phyloP scores from a whole-genome alignment of 2,888 invertebrate genomes.

The Apotomis turbidana region DNA sequence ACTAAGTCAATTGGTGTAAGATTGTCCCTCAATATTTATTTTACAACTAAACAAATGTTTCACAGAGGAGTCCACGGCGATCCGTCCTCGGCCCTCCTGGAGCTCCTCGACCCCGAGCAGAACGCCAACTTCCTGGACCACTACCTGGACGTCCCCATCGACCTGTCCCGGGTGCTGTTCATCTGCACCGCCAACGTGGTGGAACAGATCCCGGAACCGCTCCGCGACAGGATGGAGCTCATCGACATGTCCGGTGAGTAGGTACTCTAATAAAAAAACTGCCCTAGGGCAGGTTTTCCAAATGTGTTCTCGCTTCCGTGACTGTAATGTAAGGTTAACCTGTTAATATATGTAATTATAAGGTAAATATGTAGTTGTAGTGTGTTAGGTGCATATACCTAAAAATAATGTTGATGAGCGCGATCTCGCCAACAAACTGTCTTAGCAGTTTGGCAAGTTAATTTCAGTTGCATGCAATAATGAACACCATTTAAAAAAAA shows the following conservation, averaged over 20 bases:
- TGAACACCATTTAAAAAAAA: too few species aligned
- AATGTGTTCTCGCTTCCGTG: too few species aligned
- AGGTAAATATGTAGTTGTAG: background rate
- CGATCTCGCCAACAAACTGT: too few species aligned
- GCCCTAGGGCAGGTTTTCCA: too few species aligned
- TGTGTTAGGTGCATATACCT: too few species aligned
- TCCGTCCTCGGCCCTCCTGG: constrained; percentile 97
- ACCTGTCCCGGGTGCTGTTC: constrained; percentile 97
- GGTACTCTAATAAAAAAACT: background rate
- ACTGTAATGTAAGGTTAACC: background rate
- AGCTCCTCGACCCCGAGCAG: constrained; percentile 99
- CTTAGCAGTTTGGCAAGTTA: too few species aligned
- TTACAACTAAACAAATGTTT: background rate
- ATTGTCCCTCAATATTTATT: too few species aligned
- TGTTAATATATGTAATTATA: too few species aligned
- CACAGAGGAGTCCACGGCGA: constrained; percentile 97
- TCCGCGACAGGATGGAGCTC: constrained; percentile 99
- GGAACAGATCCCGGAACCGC: constrained; percentile 98
- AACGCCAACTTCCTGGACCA: constrained; percentile 99
- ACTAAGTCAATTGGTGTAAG: too few species aligned
- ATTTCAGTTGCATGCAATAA: too few species aligned
- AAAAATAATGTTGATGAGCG: too few species aligned
- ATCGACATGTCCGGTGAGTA: constrained; percentile 97
- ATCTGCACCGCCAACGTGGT: constrained; percentile 99
- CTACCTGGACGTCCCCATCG: constrained; percentile 98